Evolutionary conservation across 1,140 invertebrate genomes (phyloP).

Genomic region (Drosophila nikananu): DNA sequence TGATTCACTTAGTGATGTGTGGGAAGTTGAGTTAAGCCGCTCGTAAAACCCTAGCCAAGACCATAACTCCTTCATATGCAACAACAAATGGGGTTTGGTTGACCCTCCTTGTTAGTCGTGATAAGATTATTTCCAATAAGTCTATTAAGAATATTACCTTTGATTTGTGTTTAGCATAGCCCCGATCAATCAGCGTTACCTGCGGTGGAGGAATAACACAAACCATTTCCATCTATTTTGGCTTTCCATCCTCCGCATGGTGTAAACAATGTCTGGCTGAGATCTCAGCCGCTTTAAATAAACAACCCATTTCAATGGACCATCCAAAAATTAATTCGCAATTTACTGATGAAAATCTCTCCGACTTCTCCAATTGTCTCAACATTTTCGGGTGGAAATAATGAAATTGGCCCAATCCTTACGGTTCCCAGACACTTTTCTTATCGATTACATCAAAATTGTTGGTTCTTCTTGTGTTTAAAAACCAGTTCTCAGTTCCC

Average conservation of each 20-base stretch:
- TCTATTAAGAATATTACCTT: slow-evolving; percentile 45
- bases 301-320: slow-evolving; percentile 39
- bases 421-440: slow-evolving; percentile 52
- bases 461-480: slow-evolving; percentile 29
- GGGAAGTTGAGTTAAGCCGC: slow-evolving; percentile 36
- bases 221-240: slow-evolving; percentile 48
- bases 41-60: not conserved
- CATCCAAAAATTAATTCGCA: slow-evolving; percentile 46
- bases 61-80: not conserved
- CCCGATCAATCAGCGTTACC: slow-evolving; percentile 53
- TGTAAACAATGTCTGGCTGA: slow-evolving; percentile 44
- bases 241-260: slow-evolving; percentile 26
- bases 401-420: slow-evolving; percentile 5
- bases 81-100: slow-evolving; percentile 12
- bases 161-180: slow-evolving; percentile 40
- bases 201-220: slow-evolving; percentile 37
- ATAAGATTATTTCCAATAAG: slow-evolving; percentile 56
- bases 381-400: slow-evolving; percentile 39
- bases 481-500: slow-evolving; percentile 51
- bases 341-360: slow-evolving; percentile 31
- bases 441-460: slow-evolving; percentile 64
- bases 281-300: slow-evolving; percentile 30
- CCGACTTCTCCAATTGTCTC: slow-evolving; percentile 42
- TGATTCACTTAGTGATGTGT: slow-evolving; percentile 63
- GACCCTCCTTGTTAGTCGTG: slow-evolving; percentile 32